Conservation (phyloP, 2,888 invertebrate genomes). For the Clepsis dumicolana region DNA sequence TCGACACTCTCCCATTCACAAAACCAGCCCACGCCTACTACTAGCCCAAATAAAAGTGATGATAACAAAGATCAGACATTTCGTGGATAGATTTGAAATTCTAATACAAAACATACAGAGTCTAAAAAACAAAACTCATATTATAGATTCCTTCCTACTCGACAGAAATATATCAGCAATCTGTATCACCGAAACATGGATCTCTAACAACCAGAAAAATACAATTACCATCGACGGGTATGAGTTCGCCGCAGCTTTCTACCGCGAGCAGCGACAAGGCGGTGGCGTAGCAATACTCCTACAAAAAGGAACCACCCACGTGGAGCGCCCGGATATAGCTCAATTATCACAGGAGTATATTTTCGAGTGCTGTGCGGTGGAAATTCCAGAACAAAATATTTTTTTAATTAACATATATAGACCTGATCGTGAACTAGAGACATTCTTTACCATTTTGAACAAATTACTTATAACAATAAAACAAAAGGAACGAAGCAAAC, state of each 20-base stretch:
- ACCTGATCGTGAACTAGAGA: neutral
- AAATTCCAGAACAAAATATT: neutral
- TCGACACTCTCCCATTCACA: too few relatives aligned
- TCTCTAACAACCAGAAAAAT: neutral
- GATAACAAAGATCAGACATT: neutral
- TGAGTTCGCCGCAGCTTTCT: neutral
- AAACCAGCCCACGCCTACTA: neutral
- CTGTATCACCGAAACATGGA: constrained; percentile 1
- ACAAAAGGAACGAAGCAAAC: neutral
- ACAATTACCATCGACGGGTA: neutral
- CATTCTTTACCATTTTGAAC: neutral
- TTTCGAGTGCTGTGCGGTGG: neutral
- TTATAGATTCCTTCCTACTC: neutral
- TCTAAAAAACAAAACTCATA: neutral
- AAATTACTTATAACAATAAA: neutral
- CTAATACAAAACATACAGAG: neutral
- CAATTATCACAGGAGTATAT: neutral
- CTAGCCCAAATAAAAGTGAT: neutral
- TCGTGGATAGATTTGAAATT: neutral
- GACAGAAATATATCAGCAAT: neutral
- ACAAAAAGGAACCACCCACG: neutral
- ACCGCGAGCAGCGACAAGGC: neutral
- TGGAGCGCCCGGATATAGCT: neutral
- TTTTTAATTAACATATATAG: neutral
- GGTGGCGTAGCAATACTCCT: constrained; percentile 4